Evolutionary conservation across 2,888 invertebrate genomes (phyloP), one percentile per base, ranked within the genome.

Genomic region (Thera obeliscata): DNA sequence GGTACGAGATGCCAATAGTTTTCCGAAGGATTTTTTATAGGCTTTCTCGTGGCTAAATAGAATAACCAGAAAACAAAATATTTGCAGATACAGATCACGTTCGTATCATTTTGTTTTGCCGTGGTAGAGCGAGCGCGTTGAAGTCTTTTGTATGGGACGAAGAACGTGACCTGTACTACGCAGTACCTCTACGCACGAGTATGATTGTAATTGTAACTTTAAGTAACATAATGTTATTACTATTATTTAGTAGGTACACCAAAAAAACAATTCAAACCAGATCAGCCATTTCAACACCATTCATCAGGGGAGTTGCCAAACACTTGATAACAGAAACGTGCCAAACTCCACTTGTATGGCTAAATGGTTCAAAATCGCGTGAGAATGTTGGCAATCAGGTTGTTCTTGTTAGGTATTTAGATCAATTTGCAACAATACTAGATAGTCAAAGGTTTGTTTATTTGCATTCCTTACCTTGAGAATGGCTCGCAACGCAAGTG

Each of bases 351-450:
- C 61, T 66, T 58, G 66, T 56, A 60, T 38, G 41, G 58, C 38
- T 41, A 57, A 65, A 56, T 56, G 33, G 35, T 57, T 35, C 43
- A 35, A 54, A 66, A 57, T 64, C 38, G 61, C 66, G 54, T 62
- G 66, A 66, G 66, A 66, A 62, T 67, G 58, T 62, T 62, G 49
- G 59, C 55, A 62, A 62, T 55, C 58, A 62, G 56, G 56, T 12
- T 33, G 56, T 55, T 43, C 50, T 12, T 33, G 56, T 55, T 43
- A 43, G 49, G 48, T 67, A 59, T 67, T 62, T 67, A 62, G 62
- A 62, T 33, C 62, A 62, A 41, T 43, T 60, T 49, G 55, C 56
- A 62, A 59, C 54, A 62, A 59, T 59, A 48, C 58, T 62, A 9
- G n/a, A 4, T 36, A 36, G 33, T 22, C 46, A 49, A 48, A 12